These are phyloP conservation scores for Chelonus insularis DNA, from an alignment of 1,140 invertebrate species.

Conservation along the genomic window DNA sequence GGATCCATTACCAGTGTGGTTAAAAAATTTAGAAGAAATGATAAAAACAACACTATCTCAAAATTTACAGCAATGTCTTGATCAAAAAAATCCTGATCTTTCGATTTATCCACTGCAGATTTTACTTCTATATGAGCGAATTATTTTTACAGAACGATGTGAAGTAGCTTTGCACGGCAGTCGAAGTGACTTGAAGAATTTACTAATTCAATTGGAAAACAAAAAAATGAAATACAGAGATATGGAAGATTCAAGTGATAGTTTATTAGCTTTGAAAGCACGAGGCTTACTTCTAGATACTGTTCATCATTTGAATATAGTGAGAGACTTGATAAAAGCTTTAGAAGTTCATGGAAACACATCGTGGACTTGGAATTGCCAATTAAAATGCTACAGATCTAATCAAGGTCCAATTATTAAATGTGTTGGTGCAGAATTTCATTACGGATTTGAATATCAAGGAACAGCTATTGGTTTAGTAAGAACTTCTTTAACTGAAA, in stretches of 20 bases:
- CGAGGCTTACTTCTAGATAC: slow-evolving; percentile 83
- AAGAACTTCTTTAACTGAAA: slow-evolving; percentile 90
- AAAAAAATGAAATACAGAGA: slow-evolving; percentile 48
- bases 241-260: slow-evolving; percentile 55
- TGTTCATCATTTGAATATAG: slow-evolving; percentile 85
- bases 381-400: slow-evolving; percentile 70
- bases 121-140: slow-evolving; percentile 49
- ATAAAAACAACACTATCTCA: slow-evolving; percentile 44
- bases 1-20: slow-evolving; percentile 49
- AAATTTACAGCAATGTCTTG: slow-evolving; percentile 50
- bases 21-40: slow-evolving; percentile 48
- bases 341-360: slow-evolving; percentile 40
- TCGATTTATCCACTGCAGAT: slow-evolving; percentile 53
- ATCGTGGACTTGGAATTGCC: slow-evolving; percentile 91
- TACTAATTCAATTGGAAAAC: slow-evolving; percentile 51
- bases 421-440: slow-evolving; percentile 89
- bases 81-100: slow-evolving; percentile 44
- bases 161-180: slow-evolving; percentile 48
- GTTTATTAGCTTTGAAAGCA: slow-evolving; percentile 62
- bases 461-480: slow-evolving; percentile 85
- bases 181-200: slow-evolving; percentile 39
- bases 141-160: slow-evolving; percentile 53
- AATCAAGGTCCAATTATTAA: slow-evolving; percentile 65
- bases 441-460: slow-evolving; percentile 97
- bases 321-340: slow-evolving; percentile 72